These are phyloP conservation scores for Drosophila rhopaloa DNA, from an alignment of 1,140 invertebrate genomes.

Conservation along the genomic window DNA sequence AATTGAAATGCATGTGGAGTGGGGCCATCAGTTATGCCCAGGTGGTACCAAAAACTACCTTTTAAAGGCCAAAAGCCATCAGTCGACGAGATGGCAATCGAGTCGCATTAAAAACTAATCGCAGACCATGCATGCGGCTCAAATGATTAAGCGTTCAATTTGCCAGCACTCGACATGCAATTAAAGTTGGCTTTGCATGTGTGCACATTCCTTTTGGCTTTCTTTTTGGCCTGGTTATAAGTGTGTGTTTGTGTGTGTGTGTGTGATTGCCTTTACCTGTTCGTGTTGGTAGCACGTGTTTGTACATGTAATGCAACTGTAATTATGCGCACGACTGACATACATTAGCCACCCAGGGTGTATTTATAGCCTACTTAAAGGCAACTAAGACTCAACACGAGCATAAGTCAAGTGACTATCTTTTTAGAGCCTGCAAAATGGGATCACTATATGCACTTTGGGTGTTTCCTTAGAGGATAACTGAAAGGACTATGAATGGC, in stretches of 20 bases:
- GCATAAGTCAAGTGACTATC: conserved; percentile 29
- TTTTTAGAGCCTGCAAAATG: conserved; percentile 4
- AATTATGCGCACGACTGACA: conserved; percentile 78
- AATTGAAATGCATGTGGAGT: conserved; percentile 31
- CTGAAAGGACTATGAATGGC: background rate
- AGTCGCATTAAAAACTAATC: conserved; percentile 65
- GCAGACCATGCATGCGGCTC: conserved; percentile 50
- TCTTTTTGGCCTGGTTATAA: conserved; percentile 20
- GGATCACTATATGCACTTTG: conserved; percentile 4
- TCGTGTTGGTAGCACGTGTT: conserved; percentile 41
- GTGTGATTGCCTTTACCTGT: conserved; percentile 27
- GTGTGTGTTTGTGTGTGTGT: conserved; percentile 4
- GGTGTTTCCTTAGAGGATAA: conserved; percentile 1
- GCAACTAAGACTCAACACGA: conserved; percentile 27
- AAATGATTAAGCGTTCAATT: conserved; percentile 66
- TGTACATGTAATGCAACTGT: conserved; percentile 69
- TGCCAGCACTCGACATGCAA: conserved; percentile 52
- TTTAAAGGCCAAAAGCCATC: conserved; percentile 15
- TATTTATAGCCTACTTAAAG: conserved; percentile 75
- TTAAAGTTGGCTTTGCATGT: conserved; percentile 36
- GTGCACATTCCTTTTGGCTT: conserved; percentile 8
- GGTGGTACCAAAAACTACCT: background rate
- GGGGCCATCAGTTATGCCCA: conserved; percentile 13
- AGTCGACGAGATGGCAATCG: conserved; percentile 48
- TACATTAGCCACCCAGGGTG: conserved; percentile 48